These are phyloP conservation scores for Lipophrys pholis DNA, from an alignment of 2,113 vertebrate species.

Conservation along the genomic window DNA sequence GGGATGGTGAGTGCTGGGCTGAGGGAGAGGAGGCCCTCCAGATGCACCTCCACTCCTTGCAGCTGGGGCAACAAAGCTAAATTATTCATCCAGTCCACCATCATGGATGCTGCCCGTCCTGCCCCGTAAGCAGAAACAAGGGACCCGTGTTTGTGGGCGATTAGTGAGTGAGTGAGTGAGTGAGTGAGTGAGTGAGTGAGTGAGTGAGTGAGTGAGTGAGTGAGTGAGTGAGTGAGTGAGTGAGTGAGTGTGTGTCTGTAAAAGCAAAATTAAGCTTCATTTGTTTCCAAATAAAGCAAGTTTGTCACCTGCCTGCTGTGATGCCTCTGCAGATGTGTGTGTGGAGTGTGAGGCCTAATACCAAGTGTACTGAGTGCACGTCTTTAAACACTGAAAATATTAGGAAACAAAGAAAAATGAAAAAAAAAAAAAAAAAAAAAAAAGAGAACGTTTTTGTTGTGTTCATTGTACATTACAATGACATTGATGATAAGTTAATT, in stretches of 20 bases:
- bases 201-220: conserved; percentile 15
- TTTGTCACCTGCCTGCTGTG: too few relatives aligned
- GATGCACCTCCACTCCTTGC: conserved; percentile 76
- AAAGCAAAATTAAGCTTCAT: too few relatives aligned
- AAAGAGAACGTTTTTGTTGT: too few relatives aligned
- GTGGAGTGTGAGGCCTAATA: too few relatives aligned
- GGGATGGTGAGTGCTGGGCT: conserved; percentile 75
- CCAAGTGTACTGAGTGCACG: too few relatives aligned
- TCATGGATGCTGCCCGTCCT: conserved; percentile 59
- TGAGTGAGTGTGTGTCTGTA: background rate
- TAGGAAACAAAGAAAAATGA: too few relatives aligned
- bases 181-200: conserved; percentile 12
- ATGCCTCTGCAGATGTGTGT: too few relatives aligned
- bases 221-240: background rate
- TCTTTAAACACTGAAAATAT: too few relatives aligned
- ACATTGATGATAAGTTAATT: too few relatives aligned
- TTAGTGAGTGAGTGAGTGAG: conserved; percentile 16
- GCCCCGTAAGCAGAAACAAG: conserved; percentile 49
- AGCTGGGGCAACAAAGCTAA: conserved; percentile 76
- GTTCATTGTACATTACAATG: too few relatives aligned
- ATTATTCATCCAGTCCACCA: conserved; percentile 80
- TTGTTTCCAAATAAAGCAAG: too few relatives aligned
- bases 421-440: too few relatives aligned
- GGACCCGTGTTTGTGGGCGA: conserved; percentile 45
- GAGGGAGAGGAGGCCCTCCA: conserved; percentile 72